Percentiles rank a stretch among this genome's conserved stretches.
Evolutionary conservation across 2,797 vertebrate genomes (phyloP).

Genomic region (Chromis chromis): DNA sequence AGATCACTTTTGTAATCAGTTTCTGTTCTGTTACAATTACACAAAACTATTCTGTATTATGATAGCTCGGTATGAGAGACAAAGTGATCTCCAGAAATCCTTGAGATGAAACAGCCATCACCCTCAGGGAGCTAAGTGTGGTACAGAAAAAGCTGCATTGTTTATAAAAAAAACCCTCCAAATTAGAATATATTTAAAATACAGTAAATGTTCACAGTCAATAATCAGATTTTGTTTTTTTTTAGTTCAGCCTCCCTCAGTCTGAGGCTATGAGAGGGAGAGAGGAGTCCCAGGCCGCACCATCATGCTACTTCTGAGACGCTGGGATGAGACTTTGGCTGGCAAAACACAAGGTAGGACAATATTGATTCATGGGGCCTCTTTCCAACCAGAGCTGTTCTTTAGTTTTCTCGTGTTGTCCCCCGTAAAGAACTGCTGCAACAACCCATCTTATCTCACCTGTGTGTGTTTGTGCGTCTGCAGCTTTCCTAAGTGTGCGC

Average conservation of each 20-base stretch:
- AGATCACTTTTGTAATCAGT: background rate
- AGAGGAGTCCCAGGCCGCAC: conserved; percentile 83
- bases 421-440: conserved; percentile 9
- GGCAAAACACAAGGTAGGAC: conserved; percentile 84
- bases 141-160: background rate
- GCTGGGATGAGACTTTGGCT: conserved; percentile 85
- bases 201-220: background rate
- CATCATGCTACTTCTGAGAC: conserved; percentile 88
- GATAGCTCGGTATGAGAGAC: background rate
- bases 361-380: conserved; percentile 32
- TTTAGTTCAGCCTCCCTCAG: conserved; percentile 79
- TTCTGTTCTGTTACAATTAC: background rate
- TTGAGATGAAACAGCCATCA: background rate
- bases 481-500: background rate
- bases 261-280: conserved; percentile 88
- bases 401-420: conserved; percentile 18
- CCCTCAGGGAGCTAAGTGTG: background rate
- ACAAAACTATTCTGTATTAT: background rate
- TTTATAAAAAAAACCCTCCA: background rate
- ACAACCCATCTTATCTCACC: conserved; percentile 52
- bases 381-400: conserved; percentile 2
- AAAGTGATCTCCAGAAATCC: background rate
- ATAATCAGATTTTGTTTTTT: conserved; percentile 19
- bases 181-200: background rate
- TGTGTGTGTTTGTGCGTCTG: conserved; percentile 25